Evolutionary conservation across 1,140 invertebrate species (phyloP).

Genomic region (Anagrus nilaparvatae): DNA sequence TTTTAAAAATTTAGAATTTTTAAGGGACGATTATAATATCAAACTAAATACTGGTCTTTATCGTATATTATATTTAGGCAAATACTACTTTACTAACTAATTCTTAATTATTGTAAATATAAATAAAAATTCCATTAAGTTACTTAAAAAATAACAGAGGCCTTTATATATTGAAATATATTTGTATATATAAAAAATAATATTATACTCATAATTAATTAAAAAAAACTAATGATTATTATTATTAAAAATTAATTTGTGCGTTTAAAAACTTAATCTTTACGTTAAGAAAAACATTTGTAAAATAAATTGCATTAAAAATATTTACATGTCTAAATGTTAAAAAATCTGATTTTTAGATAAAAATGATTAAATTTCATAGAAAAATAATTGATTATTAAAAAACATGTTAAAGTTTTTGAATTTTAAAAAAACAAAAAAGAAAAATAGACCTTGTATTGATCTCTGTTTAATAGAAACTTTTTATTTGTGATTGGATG

Average conservation of each 20-base stretch:
- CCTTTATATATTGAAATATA: conserved; percentile 21
- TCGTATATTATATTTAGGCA: too few relatives aligned
- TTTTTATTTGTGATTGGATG: too few relatives aligned
- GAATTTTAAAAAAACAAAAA: conserved; percentile 41
- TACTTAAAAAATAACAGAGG: conserved; percentile 20
- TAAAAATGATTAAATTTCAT: conserved; percentile 11
- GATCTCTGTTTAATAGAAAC: too few relatives aligned
- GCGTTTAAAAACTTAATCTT: conserved; percentile 9
- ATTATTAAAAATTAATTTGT: conserved; percentile 18
- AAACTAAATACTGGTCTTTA: too few relatives aligned
- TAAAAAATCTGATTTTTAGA: conserved; percentile 1
- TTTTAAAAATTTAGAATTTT: too few relatives aligned
- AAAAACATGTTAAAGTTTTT: conserved; percentile 37
- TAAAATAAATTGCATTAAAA: neutral
- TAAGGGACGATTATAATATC: too few relatives aligned
- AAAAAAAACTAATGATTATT: conserved; percentile 15
- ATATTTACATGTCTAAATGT: neutral
- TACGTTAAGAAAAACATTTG: conserved; percentile 4
- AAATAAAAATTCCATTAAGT: conserved; percentile 19
- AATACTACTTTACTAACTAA: too few relatives aligned
- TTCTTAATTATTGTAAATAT: conserved; percentile 25
- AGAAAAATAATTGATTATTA: too few relatives aligned
- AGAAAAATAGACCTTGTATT: too few relatives aligned
- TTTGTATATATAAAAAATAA: conserved; percentile 30
- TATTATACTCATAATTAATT: too few relatives aligned